A percentile compares a stretch with the other conserved stretches of the same genome.
Evolutionary conservation across 53 echinoderm and acorn worm species (phyloP).

Genomic region (Arbacia lixula): DNA sequence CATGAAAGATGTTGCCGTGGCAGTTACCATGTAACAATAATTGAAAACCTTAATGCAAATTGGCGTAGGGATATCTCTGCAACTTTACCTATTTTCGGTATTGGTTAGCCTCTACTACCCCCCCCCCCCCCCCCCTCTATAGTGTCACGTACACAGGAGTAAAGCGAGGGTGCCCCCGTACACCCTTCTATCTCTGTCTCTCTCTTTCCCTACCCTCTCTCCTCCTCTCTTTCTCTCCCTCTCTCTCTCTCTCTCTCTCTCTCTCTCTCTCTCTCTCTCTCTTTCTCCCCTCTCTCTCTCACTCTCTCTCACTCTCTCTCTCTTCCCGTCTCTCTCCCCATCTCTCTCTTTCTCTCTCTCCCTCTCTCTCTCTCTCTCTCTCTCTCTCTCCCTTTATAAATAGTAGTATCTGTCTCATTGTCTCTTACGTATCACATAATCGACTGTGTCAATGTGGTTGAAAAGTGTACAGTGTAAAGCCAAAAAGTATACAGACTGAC

Average conservation of each 20-base stretch:
- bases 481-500: too few species aligned
- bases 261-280: neutral
- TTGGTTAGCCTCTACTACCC: neutral
- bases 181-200: too few species aligned
- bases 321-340: neutral
- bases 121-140: neutral
- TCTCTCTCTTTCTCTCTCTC: neutral
- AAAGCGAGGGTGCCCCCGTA: too few species aligned
- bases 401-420: too few species aligned
- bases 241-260: conserved; percentile 8
- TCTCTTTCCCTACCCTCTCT: neutral
- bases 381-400: too few species aligned
- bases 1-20: too few species aligned
- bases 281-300: neutral
- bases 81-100: neutral
- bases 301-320: neutral
- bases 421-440: too few species aligned
- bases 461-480: too few species aligned
- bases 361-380: too few species aligned
- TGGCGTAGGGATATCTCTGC: neutral
- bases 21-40: too few species aligned
- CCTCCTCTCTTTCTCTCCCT: neutral
- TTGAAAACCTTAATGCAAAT: neutral
- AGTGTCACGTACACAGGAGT: too few species aligned
- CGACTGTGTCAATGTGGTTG: too few species aligned